phyloP scores from a whole-genome alignment of 1,140 invertebrate species.

The Drusus annulatus region DNA sequence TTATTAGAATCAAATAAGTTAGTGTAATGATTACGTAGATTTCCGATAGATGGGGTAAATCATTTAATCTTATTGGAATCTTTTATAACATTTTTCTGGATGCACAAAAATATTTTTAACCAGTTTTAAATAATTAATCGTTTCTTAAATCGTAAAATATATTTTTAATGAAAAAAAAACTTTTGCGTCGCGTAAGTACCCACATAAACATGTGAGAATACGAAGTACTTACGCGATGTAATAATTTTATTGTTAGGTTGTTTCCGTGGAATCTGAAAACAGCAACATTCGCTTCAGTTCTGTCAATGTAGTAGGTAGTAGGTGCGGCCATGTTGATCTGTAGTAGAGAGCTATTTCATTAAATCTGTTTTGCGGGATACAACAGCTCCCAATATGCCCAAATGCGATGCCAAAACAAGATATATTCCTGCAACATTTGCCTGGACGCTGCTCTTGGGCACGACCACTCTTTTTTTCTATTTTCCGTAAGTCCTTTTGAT shows the following conservation, averaged over 20 bases:
- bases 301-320: conserved; percentile 64
- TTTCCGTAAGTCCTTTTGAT: conserved; percentile 88
- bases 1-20: too few species aligned
- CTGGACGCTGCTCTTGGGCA: conserved; percentile 92
- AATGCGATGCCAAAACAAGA: conserved; percentile 93
- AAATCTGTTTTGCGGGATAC: conserved; percentile 72
- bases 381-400: conserved; percentile 79
- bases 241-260: conserved; percentile 8
- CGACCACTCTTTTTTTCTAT: conserved; percentile 95
- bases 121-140: too few species aligned
- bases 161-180: too few species aligned
- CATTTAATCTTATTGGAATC: too few species aligned
- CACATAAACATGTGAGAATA: too few species aligned
- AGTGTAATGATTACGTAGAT: too few species aligned
- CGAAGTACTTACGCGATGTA: background rate
- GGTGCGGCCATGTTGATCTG: conserved; percentile 79
- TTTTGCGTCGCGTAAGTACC: too few species aligned
- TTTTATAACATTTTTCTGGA: too few species aligned
- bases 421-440: conserved; percentile 97
- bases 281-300: conserved; percentile 45
- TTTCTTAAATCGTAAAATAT: too few species aligned
- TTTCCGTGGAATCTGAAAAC: conserved; percentile 15
- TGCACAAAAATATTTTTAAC: too few species aligned
- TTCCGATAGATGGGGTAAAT: too few species aligned
- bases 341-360: conserved; percentile 72